Evolutionary conservation across 2,113 vertebrate genomes (phyloP), one percentile per base, ranked within the genome.

Genomic region (Oreotrochilus melanogaster): DNA sequence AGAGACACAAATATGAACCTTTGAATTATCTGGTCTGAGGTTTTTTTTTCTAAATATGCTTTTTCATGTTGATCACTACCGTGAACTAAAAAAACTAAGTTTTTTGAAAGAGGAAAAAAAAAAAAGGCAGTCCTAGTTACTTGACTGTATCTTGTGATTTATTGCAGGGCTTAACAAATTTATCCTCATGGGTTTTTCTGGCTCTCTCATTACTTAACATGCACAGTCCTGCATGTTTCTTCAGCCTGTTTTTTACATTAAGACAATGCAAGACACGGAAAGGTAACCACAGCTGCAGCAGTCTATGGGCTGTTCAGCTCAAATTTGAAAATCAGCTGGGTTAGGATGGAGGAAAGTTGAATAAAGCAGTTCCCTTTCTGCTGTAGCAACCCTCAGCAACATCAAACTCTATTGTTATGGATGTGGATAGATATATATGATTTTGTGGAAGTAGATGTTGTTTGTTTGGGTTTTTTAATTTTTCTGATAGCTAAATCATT

Each of bases 111-210:
- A 50, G 7, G 1, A 2, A 1, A 1, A 1, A 7, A 39, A 35
- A 17, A 50, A 50, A 50, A 39, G 17, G 5, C 33, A 57, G 27
- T 54, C 12, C 47, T 74, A 57, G 35, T 94, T 67, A 88, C 48
- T 79, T 79, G 35, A 50, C 10, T 47, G 1, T 39, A 16, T 74
- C 23, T 86, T 88, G 10, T 56, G 43, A 18, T 86, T 80, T 88
- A 14, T 76, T 88, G 47, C 7, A 74, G 67, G 86, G 67, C 21
- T 79, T 70, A 53, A 43, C 12, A 21, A 35, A 10, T 43, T 73
- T 70, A 27, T 76, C 47, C 43, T 88, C 56, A 31, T 70, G 39
- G 48, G 69, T 23, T 90, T 78, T 93, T 88, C 30, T 78, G 58
- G 11, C 9, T 11, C 24, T 62, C 2, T 58, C 11, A 6, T 78